phyloP scores from a whole-genome alignment of 2,888 invertebrate genomes.

The Apamea anceps region DNA sequence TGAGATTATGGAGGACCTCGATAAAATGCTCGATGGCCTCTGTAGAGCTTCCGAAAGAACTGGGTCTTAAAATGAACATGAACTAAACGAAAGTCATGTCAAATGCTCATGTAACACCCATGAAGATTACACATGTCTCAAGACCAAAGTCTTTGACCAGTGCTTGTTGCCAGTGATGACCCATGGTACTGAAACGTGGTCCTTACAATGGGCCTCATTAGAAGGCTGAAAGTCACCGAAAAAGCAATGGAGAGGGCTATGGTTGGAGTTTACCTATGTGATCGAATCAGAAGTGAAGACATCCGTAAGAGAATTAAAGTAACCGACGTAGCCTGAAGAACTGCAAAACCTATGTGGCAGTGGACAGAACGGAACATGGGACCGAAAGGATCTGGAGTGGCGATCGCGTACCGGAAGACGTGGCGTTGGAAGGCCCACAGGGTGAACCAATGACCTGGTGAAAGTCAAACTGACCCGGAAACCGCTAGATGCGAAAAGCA shows the following conservation, averaged over 20 bases:
- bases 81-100: background rate
- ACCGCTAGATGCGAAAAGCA: too few species aligned
- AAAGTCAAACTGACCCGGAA: too few species aligned
- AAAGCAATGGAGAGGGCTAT: background rate
- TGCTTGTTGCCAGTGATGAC: background rate
- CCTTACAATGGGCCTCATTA: background rate
- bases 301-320: too few species aligned
- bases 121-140: background rate
- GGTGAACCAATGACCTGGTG: too few species aligned
- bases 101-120: background rate
- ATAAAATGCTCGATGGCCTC: background rate
- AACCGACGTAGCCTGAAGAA: too few species aligned
- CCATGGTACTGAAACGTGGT: background rate
- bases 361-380: too few species aligned
- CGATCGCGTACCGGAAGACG: background rate
- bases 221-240: background rate
- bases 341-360: too few species aligned
- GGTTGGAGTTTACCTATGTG: background rate
- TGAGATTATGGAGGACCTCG: background rate
- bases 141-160: background rate
- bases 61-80: background rate
- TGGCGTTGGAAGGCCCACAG: too few species aligned
- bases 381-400: too few species aligned
- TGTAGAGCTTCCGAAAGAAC: background rate
- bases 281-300: too few species aligned